Base-by-base conservation (phyloP, 64 coral and sea anemone species). In the Catalaphyllia jardinei region DNA sequence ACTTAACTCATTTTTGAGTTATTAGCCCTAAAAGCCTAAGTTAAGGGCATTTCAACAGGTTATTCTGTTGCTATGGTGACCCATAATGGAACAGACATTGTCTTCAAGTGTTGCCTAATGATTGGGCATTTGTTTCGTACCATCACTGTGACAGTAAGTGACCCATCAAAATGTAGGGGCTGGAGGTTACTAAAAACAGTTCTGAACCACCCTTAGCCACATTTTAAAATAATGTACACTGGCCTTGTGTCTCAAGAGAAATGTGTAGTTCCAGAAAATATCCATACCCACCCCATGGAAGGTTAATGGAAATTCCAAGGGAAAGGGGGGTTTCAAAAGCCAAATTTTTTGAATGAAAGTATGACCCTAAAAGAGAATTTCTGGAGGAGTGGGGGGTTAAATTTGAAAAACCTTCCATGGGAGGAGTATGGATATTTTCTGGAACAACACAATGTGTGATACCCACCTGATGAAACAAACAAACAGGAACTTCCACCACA, bases 211-310 rank as follows among this genome's bases (percentile, higher is more conserved):
- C 52, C 76, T 50, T 78, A 31, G 12, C 31, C 52, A 50, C 31
- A 50, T 31, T n/a, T n/a, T n/a, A n/a, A n/a, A 75, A 75, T 75
- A 75, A 75, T 78, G 52, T 49, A 50, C 76, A 42, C 19, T 78
- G 38, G 15, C 35, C 29, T 39, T 46, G 19, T 78, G 76, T 78
- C 76, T 50, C 18, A 78, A 78, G 11, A 52, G 29, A 31, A 78
- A 78, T 78, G 52, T 78, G n/a, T n/a, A n/a, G n/a, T n/a, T n/a
- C n/a, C n/a, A n/a, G n/a, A n/a, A n/a, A n/a, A n/a, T n/a, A n/a
- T 15, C 42, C 20, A 8, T 52, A 78, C 42, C n/a, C n/a, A n/a
- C n/a, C n/a, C n/a, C n/a, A n/a, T n/a, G n/a, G n/a, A n/a, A n/a
- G n/a, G n/a, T n/a, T n/a, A n/a, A n/a, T n/a, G n/a, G n/a, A n/a